phyloP scores from a whole-genome alignment of 2,888 invertebrate genomes.

The Sphinx pinastri region DNA sequence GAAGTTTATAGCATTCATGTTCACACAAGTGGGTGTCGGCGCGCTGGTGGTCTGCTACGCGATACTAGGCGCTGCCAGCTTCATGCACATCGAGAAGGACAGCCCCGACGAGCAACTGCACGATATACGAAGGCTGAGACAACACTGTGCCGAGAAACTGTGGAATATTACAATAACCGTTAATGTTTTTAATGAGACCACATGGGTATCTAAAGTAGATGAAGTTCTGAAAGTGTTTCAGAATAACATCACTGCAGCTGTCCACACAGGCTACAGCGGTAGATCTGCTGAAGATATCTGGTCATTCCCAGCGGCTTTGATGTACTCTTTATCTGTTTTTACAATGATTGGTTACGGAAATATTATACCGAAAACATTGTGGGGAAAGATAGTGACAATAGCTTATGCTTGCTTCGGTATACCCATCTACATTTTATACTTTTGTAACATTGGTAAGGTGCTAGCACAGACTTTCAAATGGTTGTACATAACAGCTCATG shows the following conservation, averaged over 20 bases:
- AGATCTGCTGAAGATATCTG: slow-evolving; percentile 88
- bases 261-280: slow-evolving; percentile 90
- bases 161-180: slow-evolving; percentile 87
- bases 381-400: slow-evolving; percentile 93
- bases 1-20: slow-evolving; percentile 95
- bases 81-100: slow-evolving; percentile 90
- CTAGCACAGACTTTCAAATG: slow-evolving; percentile 92
- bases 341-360: slow-evolving; percentile 97
- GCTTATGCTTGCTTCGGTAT: slow-evolving; percentile 95
- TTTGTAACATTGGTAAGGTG: slow-evolving; percentile 95
- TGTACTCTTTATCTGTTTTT: slow-evolving; percentile 94
- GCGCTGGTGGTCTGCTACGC: slow-evolving; percentile 94
- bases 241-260: slow-evolving; percentile 85
- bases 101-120: slow-evolving; percentile 78
- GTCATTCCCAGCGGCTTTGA: slow-evolving; percentile 94
- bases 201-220: slow-evolving; percentile 86
- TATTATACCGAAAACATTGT: slow-evolving; percentile 91
- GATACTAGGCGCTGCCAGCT: slow-evolving; percentile 92
- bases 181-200: slow-evolving; percentile 87
- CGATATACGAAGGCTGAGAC: slow-evolving; percentile 79
- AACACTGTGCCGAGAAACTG: slow-evolving; percentile 85
- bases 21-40: slow-evolving; percentile 95
- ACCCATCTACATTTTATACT: slow-evolving; percentile 93
- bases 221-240: slow-evolving; percentile 87
- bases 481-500: slow-evolving; percentile 89